phyloP scores from a whole-genome alignment of 2,797 vertebrate genomes.

The Spea hammondii region DNA sequence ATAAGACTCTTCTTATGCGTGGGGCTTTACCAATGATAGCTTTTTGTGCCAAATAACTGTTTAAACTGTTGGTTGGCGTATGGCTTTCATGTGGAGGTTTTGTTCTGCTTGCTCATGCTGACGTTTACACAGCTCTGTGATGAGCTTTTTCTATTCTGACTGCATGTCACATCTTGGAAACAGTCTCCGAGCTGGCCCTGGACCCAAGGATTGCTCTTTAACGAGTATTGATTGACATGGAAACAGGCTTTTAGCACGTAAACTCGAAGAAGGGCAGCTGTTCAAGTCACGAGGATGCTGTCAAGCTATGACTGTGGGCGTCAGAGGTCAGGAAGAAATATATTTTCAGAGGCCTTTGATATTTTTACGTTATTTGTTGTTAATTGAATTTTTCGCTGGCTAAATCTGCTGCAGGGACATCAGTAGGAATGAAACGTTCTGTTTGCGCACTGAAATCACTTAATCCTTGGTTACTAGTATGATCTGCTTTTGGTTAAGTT shows the following conservation, averaged over 20 bases:
- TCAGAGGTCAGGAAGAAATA: constrained; percentile 18
- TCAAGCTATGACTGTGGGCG: background rate
- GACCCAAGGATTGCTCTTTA: constrained; percentile 25
- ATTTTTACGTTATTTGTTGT: constrained; percentile 11
- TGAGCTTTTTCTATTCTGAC: constrained; percentile 42
- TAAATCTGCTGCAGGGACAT: background rate
- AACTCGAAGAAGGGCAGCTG: constrained; percentile 25
- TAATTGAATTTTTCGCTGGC: constrained; percentile 10
- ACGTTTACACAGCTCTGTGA: constrained; percentile 29
- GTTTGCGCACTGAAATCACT: background rate
- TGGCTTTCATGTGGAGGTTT: constrained; percentile 9
- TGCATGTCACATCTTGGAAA: constrained; percentile 35
- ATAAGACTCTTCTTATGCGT: too few species aligned
- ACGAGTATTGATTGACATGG: constrained; percentile 45
- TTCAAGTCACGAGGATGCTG: constrained; percentile 2
- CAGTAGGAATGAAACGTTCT: background rate
- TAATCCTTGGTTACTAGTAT: background rate
- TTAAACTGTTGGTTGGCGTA: background rate
- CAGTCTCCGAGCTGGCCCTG: constrained; percentile 15
- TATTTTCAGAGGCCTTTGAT: constrained; percentile 16
- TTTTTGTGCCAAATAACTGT: background rate
- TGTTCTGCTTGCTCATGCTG: constrained; percentile 19
- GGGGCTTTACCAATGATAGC: background rate
- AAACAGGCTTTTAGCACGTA: constrained; percentile 37
- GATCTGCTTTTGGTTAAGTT: too few species aligned